Evolutionary conservation across 37 sponge, comb jelly and placozoan genomes (phyloP).

Genomic region (Hormiphora californensis): DNA sequence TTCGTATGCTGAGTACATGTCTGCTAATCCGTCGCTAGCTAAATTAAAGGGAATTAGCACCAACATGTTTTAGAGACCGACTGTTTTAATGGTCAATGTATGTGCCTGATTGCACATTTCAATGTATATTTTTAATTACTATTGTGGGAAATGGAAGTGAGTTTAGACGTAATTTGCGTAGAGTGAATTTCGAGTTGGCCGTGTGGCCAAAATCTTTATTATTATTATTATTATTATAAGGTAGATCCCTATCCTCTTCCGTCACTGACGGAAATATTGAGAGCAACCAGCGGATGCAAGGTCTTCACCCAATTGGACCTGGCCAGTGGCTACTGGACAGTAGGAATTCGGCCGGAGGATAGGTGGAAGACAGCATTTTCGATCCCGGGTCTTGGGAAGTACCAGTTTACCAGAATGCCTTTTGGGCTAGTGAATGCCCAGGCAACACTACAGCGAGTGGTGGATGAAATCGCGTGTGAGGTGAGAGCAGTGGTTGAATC

Average conservation of each 20-base stretch:
- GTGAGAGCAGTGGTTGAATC: neutral
- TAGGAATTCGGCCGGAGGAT: slow-evolving; percentile 33
- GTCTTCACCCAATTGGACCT: slow-evolving; percentile 57
- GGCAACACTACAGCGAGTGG: slow-evolving; percentile 58
- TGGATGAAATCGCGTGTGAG: slow-evolving; percentile 43
- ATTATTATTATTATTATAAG: too few relatives aligned
- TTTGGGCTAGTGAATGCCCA: slow-evolving; percentile 55
- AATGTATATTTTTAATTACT: too few relatives aligned
- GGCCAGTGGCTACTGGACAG: slow-evolving; percentile 56
- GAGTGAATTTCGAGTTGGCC: too few relatives aligned
- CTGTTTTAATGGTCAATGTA: too few relatives aligned
- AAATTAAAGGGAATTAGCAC: too few relatives aligned
- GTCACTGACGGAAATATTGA: slow-evolving; percentile 52
- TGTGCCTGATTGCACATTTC: too few relatives aligned
- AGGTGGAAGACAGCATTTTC: slow-evolving; percentile 57
- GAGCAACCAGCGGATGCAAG: neutral
- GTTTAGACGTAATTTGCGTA: too few relatives aligned
- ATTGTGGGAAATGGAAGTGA: too few relatives aligned
- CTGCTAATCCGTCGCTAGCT: too few relatives aligned
- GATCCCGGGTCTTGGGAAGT: slow-evolving; percentile 53
- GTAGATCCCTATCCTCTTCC: neutral
- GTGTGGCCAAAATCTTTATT: too few relatives aligned
- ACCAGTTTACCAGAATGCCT: slow-evolving; percentile 54
- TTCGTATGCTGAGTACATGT: too few relatives aligned
- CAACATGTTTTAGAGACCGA: too few relatives aligned